phyloP scores from a whole-genome alignment of 2,113 vertebrate species.

The Montifringilla adamsi region DNA sequence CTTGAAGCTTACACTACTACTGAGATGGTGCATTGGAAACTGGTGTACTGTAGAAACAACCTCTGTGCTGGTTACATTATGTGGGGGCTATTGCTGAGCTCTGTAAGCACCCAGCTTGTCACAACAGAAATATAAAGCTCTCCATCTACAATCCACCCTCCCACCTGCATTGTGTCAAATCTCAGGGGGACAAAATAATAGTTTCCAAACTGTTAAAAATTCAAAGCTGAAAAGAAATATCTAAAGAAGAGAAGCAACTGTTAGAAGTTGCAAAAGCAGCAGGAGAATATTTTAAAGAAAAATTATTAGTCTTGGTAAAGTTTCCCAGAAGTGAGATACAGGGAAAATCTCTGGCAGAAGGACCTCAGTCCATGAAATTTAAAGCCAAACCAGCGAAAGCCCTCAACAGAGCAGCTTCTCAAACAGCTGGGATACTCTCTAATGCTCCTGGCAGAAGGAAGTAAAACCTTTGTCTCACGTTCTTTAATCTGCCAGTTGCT shows the following conservation, averaged over 20 bases:
- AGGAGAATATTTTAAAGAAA: background rate
- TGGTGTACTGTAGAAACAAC: background rate
- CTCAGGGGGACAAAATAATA: background rate
- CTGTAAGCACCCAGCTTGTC: background rate
- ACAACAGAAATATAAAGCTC: background rate
- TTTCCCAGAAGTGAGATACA: background rate
- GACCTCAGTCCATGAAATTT: background rate
- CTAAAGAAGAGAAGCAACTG: background rate
- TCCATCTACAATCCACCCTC: background rate
- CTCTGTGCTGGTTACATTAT: background rate
- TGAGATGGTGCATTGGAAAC: background rate
- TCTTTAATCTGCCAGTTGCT: background rate
- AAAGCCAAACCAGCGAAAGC: background rate
- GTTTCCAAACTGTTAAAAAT: background rate
- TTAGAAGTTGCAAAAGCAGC: background rate
- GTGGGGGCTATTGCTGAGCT: background rate
- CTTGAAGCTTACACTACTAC: background rate
- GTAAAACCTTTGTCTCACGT: background rate
- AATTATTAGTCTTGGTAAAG: background rate
- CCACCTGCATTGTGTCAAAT: background rate
- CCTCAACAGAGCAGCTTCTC: background rate
- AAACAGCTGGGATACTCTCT: background rate
- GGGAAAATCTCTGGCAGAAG: background rate
- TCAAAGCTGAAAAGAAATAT: background rate
- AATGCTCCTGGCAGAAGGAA: background rate